These are phyloP conservation scores for Agelas oroides DNA, from an alignment of 37 sponge, comb jelly and placozoan species.

Conservation along the genomic window DNA sequence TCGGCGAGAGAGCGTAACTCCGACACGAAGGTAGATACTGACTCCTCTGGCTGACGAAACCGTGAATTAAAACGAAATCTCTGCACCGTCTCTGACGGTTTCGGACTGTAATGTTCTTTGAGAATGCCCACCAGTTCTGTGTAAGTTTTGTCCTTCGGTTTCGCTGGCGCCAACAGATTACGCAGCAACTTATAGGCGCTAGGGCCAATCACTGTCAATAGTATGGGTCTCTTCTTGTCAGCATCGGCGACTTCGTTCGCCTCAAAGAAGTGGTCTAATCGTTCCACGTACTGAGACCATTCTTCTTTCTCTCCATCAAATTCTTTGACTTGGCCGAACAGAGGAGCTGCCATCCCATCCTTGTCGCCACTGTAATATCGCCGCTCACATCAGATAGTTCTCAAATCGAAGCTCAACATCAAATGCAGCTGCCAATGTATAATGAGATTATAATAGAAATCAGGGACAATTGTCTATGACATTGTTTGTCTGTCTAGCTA, in stretches of 20 bases:
- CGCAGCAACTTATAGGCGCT: slow-evolving; percentile 10
- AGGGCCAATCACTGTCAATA: slow-evolving; percentile 16
- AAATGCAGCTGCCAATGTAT: too few relatives aligned
- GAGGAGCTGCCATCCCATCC: slow-evolving; percentile 16
- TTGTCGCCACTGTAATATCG: too few relatives aligned
- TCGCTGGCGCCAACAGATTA: slow-evolving; percentile 20
- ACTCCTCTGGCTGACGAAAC: not conserved
- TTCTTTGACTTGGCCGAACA: slow-evolving; percentile 6
- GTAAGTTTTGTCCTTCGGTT: slow-evolving; percentile 7
- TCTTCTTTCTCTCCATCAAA: slow-evolving; percentile 12
- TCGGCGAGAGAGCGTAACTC: slow-evolving; percentile 16
- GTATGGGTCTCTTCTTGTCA: slow-evolving; percentile 11
- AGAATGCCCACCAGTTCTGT: not conserved
- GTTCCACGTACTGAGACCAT: slow-evolving; percentile 9
- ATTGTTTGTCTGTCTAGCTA: too few relatives aligned
- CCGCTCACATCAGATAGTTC: too few relatives aligned
- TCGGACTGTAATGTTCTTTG: slow-evolving; percentile 17
- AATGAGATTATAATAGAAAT: too few relatives aligned
- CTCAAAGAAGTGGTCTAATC: slow-evolving; percentile 9
- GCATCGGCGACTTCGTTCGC: slow-evolving; percentile 26
- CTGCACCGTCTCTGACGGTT: slow-evolving; percentile 23
- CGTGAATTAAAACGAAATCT: slow-evolving; percentile 21
- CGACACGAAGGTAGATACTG: slow-evolving; percentile 12
- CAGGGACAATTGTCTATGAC: too few relatives aligned
- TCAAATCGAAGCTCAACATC: too few relatives aligned